Evolutionary conservation across 1,140 invertebrate species (phyloP).

Genomic region (Palaemon carinicauda): DNA sequence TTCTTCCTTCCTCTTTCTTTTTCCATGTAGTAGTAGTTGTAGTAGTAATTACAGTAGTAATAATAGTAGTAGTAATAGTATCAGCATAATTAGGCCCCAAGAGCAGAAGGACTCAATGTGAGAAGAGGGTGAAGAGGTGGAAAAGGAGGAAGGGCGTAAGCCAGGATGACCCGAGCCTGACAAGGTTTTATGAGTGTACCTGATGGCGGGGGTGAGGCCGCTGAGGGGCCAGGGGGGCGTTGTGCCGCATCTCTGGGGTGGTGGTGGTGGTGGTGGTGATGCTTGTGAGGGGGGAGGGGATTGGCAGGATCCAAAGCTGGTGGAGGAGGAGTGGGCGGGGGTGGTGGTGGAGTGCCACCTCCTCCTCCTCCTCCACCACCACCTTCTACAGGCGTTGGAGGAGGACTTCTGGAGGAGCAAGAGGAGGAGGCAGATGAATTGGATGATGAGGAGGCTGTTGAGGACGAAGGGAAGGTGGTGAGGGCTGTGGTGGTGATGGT

Average conservation of each 20-base stretch:
- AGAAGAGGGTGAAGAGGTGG: background rate
- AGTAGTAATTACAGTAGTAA: background rate
- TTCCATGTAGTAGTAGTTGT: constrained; percentile 22
- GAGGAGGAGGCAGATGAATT: constrained; percentile 35
- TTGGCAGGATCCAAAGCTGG: constrained; percentile 4
- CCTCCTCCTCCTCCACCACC: background rate
- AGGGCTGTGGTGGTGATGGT: constrained; percentile 20
- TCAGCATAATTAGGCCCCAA: background rate
- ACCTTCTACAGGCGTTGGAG: constrained; percentile 15
- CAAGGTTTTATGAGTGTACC: constrained; percentile 30
- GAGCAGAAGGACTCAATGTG: constrained; percentile 1
- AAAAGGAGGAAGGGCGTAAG: background rate
- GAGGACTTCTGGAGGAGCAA: constrained; percentile 24
- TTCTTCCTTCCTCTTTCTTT: background rate
- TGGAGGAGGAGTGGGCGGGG: background rate
- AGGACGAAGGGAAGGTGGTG: constrained; percentile 31
- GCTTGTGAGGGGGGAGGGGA: constrained; percentile 29
- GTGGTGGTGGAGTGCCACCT: no score
- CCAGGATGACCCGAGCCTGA: constrained; percentile 21
- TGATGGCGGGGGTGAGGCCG: constrained; percentile 29
- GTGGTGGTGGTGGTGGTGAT: constrained; percentile 55
- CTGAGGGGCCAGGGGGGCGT: constrained; percentile 33
- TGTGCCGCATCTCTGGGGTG: constrained; percentile 35
- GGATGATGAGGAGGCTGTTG: constrained; percentile 31
- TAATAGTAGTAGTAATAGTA: background rate